Evolutionary conservation across 2,113 vertebrate species (phyloP).

Genomic region (Bujurquina vittata): DNA sequence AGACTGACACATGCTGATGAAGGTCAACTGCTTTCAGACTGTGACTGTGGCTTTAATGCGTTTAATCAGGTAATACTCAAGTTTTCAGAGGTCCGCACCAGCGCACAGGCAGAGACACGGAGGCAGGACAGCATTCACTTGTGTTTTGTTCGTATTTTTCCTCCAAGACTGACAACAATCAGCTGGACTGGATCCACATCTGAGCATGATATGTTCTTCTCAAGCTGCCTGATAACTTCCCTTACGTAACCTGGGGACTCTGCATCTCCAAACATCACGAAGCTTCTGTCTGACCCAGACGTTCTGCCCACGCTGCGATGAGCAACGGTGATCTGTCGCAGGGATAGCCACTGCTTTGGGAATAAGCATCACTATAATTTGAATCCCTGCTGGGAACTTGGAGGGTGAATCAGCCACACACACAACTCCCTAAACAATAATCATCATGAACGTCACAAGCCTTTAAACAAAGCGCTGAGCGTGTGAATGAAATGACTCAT

Average conservation of each 20-base stretch:
- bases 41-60: neutral
- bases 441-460: neutral
- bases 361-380: neutral
- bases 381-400: constrained; percentile 30
- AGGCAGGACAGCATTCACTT: too few relatives aligned
- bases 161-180: neutral
- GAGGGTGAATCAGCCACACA: constrained; percentile 15
- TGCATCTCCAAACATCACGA: neutral
- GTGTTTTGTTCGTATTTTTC: neutral
- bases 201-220: neutral
- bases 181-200: constrained; percentile 4
- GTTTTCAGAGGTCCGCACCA: neutral
- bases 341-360: constrained; percentile 1
- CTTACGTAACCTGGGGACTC: neutral
- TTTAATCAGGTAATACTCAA: neutral
- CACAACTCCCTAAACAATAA: constrained; percentile 32
- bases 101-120: neutral
- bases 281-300: neutral
- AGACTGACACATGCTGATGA: neutral
- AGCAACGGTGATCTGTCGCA: constrained; percentile 10
- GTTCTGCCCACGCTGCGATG: neutral
- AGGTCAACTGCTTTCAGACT: neutral
- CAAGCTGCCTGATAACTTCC: neutral
- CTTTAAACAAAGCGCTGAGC: constrained; percentile 14
- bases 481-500: constrained; percentile 2